Percentiles rank a stretch among this genome's conserved stretches.
Evolutionary conservation across 2,888 invertebrate genomes (phyloP).

Genomic region (Dryobotodes eremita): DNA sequence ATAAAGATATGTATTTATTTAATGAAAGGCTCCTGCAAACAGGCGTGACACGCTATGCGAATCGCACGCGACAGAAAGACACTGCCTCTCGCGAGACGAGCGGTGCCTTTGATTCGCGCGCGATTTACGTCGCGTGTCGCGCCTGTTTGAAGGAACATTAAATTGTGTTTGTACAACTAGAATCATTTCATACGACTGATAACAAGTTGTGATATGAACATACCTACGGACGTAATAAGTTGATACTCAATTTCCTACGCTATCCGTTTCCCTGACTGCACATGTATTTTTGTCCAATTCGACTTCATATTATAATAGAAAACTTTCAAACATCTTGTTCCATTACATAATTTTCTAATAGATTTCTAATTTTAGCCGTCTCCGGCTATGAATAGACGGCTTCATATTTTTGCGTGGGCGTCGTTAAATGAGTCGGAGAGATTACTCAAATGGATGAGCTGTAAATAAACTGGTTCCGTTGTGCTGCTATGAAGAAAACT

Average conservation of each 20-base stretch:
- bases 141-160: too few species aligned
- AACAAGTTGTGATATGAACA: too few species aligned
- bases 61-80: too few species aligned
- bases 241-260: too few species aligned
- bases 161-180: not conserved
- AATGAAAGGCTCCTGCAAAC: not conserved
- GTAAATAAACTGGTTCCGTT: constrained; percentile 4
- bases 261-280: too few species aligned
- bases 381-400: constrained; percentile 25
- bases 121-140: too few species aligned
- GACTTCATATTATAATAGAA: not conserved
- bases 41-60: too few species aligned
- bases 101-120: too few species aligned
- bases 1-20: not conserved
- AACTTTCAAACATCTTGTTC: not conserved
- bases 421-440: constrained; percentile 27
- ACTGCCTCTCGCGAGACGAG: too few species aligned
- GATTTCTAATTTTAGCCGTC: constrained; percentile 20
- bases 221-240: too few species aligned
- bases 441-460: constrained; percentile 16
- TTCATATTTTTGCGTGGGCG: constrained; percentile 41
- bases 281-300: not conserved
- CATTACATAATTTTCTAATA: not conserved
- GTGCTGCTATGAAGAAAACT: not conserved
- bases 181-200: too few species aligned